Conservation (phyloP, 2,797 vertebrate species). For the Cyprinodon diabolis region DNA sequence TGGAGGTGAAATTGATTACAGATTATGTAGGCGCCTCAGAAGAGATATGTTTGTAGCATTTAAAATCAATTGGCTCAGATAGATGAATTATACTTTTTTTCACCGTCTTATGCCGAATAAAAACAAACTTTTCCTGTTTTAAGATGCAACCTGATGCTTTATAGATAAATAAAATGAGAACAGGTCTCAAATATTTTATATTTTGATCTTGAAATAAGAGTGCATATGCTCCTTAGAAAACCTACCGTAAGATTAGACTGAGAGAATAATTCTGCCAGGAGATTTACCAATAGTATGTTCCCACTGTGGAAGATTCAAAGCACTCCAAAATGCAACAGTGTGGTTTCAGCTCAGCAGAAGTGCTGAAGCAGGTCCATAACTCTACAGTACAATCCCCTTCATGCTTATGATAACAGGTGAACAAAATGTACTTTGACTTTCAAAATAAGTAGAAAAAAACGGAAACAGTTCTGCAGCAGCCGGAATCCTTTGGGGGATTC, state of each 20-base stretch:
- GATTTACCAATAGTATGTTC: neutral
- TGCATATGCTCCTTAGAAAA: neutral
- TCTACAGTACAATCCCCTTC: neutral
- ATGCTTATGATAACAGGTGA: neutral
- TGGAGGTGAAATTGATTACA: constrained; percentile 1
- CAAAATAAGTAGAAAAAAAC: constrained; percentile 27
- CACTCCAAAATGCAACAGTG: constrained; percentile 24
- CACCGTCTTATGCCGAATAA: too few species aligned
- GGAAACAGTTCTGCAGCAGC: constrained; percentile 32
- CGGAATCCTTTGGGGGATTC: constrained; percentile 27
- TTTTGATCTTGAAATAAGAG: neutral
- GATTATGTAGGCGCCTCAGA: neutral
- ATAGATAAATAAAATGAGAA: too few species aligned
- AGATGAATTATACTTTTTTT: too few species aligned
- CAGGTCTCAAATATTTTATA: too few species aligned
- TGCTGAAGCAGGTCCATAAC: constrained; percentile 2
- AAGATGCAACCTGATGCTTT: neutral
- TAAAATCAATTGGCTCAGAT: too few species aligned
- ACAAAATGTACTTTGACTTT: constrained; percentile 14
- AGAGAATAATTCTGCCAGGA: constrained; percentile 31
- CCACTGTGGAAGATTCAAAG: constrained; percentile 13
- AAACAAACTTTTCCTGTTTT: too few species aligned
- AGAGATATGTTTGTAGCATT: neutral
- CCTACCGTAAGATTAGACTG: constrained; percentile 2
- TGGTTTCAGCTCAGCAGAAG: constrained; percentile 40